These are phyloP conservation scores for Phrynosoma blainvillii DNA, from an alignment of 2,113 vertebrate species.

Conservation along the genomic window DNA sequence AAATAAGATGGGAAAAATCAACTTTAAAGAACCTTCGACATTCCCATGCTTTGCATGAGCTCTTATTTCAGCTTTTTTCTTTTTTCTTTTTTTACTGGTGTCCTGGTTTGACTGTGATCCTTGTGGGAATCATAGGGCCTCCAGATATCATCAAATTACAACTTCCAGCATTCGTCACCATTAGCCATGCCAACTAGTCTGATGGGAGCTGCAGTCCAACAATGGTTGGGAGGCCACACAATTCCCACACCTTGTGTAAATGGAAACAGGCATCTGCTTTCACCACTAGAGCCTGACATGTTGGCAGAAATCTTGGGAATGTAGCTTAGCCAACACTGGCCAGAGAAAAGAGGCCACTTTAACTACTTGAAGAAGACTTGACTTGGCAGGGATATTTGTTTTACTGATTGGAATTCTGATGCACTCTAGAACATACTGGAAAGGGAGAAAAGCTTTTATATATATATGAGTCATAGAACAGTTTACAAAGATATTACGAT, in stretches of 20 bases:
- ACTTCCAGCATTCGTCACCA: too few relatives aligned
- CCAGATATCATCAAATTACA: too few relatives aligned
- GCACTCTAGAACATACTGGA: neutral
- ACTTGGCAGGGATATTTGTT: neutral
- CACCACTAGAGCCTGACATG: neutral
- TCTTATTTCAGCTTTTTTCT: too few relatives aligned
- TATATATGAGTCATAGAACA: too few relatives aligned
- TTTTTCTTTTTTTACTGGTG: too few relatives aligned
- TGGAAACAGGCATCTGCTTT: neutral
- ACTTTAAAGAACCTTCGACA: neutral
- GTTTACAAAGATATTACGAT: too few relatives aligned
- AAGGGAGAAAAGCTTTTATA: neutral
- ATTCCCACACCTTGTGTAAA: neutral
- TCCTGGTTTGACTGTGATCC: neutral
- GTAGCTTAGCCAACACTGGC: neutral
- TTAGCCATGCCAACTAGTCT: too few relatives aligned
- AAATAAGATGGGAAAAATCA: too few relatives aligned
- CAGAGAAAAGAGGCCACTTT: neutral
- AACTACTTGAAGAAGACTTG: neutral
- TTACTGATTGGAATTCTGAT: neutral
- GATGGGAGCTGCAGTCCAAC: too few relatives aligned
- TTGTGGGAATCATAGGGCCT: too few relatives aligned
- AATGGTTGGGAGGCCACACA: too few relatives aligned
- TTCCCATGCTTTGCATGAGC: neutral
- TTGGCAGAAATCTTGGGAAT: neutral